A percentile compares a stretch with the other conserved stretches of the same genome.
Evolutionary conservation across 2,888 invertebrate genomes (phyloP).

Genomic region (Gymnoscelis rufifasciata): DNA sequence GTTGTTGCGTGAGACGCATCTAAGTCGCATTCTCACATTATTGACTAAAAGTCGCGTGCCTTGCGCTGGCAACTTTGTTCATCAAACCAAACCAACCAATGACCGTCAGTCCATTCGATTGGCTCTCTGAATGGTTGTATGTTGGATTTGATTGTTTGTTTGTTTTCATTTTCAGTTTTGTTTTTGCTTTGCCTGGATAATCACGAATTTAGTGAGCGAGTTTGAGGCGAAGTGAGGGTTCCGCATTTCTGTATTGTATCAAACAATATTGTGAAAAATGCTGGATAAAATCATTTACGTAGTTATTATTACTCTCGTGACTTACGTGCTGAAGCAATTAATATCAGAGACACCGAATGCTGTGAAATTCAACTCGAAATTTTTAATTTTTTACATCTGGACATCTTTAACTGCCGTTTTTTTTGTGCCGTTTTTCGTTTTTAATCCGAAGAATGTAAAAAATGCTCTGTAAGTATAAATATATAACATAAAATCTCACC

Average conservation of each 20-base stretch:
- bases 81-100: no score
- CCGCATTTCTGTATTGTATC: no score
- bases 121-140: no score
- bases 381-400: slow-evolving; percentile 68
- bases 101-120: no score
- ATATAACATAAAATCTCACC: no score
- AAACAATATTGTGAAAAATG: slow-evolving; percentile 39
- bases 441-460: slow-evolving; percentile 73
- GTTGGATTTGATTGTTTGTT: background rate
- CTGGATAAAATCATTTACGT: slow-evolving; percentile 67
- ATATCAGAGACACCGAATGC: slow-evolving; percentile 74
- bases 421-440: slow-evolving; percentile 69
- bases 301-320: slow-evolving; percentile 53
- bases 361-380: slow-evolving; percentile 73
- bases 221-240: background rate
- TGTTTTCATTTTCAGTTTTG: background rate
- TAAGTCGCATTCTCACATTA: no score
- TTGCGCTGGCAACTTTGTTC: no score
- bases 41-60: no score
- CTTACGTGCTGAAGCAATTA: slow-evolving; percentile 68
- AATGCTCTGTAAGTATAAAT: slow-evolving; percentile 73
- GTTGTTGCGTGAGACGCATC: no score
- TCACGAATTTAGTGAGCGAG: slow-evolving; percentile 1
- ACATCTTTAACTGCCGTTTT: slow-evolving; percentile 63
- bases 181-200: no score